Conservation (phyloP, 2,797 vertebrate species). For the Linurgus olivaceus region DNA sequence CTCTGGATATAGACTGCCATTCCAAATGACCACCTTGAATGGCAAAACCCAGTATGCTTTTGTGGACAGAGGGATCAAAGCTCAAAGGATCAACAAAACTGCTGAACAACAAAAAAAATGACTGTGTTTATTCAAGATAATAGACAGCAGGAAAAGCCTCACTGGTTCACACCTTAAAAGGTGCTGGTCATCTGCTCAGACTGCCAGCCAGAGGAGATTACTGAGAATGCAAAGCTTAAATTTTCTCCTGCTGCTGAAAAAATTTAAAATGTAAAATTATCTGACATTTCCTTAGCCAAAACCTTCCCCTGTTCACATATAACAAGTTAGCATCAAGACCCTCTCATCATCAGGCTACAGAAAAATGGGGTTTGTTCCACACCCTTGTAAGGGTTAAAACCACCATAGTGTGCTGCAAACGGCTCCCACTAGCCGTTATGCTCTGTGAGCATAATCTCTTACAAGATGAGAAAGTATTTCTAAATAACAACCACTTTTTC, state of each 20-base stretch:
- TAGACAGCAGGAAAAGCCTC: not conserved
- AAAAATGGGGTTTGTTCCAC: not conserved
- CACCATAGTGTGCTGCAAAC: not conserved
- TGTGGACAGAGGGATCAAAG: not conserved
- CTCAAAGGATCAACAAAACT: not conserved
- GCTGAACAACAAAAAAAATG: not conserved
- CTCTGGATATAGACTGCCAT: fast-evolving
- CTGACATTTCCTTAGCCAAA: not conserved
- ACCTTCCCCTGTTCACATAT: not conserved
- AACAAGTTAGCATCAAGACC: not conserved
- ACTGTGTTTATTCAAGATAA: not conserved
- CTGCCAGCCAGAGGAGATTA: not conserved
- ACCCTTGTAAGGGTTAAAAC: not conserved
- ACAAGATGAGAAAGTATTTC: not conserved
- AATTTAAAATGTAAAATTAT: not conserved
- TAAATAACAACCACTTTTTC: not conserved
- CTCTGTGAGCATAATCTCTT: not conserved
- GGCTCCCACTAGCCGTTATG: not conserved
- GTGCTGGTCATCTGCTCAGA: not conserved
- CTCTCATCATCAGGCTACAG: not conserved
- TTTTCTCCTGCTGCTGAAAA: not conserved
- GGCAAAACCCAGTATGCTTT: not conserved
- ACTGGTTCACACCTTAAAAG: not conserved
- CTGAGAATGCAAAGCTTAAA: not conserved
- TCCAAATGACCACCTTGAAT: not conserved